Evolutionary conservation across 1,140 invertebrate species (phyloP), one percentile per base, ranked within the genome.

Genomic region (Rhagoletis zephyria): DNA sequence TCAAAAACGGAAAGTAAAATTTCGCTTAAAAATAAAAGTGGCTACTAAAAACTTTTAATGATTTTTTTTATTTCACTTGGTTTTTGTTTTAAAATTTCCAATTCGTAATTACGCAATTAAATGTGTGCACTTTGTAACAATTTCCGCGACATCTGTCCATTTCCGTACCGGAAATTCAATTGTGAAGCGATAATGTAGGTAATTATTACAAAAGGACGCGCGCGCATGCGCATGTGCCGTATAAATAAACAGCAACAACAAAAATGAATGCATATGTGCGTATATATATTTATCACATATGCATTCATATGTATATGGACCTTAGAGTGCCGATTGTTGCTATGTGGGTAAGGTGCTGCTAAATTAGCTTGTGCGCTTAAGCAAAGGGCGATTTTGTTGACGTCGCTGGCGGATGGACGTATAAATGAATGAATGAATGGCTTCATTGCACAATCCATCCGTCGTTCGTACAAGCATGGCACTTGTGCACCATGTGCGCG

Each of bases 171-270:
- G 91, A 92, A 92, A 92, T 92, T 92, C 91, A 92, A 92, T 92
- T 92, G 91, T 92, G 92, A 90, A 92, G 48, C 74, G 74, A 81
- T 81, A 81, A 81, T 81, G 45, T 56, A 30, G 89, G 92, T 92
- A 92, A 92, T 92, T 92, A 92, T 92, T 92, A 91, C 91, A 92
- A 92, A 92, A 92, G 91, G 91, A 92, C 91, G 91, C 91, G 92
- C 90, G 90, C 90, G 91, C 91, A 88, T 88, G 64, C 81, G 74
- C 87, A 87, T n/a, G 48, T 56, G 9, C 74, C 74, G 74, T 30
- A 81, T 59, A 81, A 16, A 56, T 81, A 81, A 10, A 81, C 42
- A 56, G 45, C n/a, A 9, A 81, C 4, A 30, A 59, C 42, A 81
- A n/a, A 30, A 30, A 30, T 30, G 30, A 30, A 48, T 56, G 10